A percentile compares a stretch with the other conserved stretches of the same genome.
phyloP scores from a whole-genome alignment of 2,888 invertebrate species.

The Dyspetes luteomarginatus region DNA sequence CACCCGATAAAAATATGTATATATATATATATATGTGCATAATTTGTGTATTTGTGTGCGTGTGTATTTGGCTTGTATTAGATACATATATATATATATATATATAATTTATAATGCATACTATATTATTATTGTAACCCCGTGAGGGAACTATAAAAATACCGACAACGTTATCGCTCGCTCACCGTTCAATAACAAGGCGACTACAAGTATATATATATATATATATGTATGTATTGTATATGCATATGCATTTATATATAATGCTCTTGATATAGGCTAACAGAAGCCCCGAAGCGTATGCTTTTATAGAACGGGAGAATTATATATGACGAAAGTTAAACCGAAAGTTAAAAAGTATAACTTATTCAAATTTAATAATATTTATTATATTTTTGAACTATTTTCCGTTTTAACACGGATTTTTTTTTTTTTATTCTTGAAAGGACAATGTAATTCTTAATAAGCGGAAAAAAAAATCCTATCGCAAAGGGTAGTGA shows the following conservation, averaged over 20 bases:
- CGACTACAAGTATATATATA: constrained; percentile 15
- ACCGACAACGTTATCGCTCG: constrained; percentile 71
- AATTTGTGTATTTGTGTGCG: constrained; percentile 23
- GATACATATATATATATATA: constrained; percentile 10
- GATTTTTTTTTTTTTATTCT: no score
- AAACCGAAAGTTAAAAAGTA: no score
- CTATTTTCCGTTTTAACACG: no score
- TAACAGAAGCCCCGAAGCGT: no score
- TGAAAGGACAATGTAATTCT: no score
- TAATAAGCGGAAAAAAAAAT: no score
- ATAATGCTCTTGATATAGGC: not conserved
- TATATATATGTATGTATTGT: not conserved
- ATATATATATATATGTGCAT: constrained; percentile 19
- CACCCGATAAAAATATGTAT: not conserved
- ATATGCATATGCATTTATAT: not conserved
- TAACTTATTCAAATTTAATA: no score
- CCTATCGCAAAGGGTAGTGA: no score
- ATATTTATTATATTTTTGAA: no score
- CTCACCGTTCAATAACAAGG: constrained; percentile 74
- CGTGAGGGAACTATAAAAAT: constrained; percentile 76
- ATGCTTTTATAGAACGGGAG: no score
- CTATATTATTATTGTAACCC: constrained; percentile 78
- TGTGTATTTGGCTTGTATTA: not conserved
- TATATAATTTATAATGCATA: constrained; percentile 26
- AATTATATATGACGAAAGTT: no score